These are phyloP conservation scores for Chiloscyllium plagiosum DNA, from an alignment of 2,113 vertebrate genomes.

Conservation along the genomic window DNA sequence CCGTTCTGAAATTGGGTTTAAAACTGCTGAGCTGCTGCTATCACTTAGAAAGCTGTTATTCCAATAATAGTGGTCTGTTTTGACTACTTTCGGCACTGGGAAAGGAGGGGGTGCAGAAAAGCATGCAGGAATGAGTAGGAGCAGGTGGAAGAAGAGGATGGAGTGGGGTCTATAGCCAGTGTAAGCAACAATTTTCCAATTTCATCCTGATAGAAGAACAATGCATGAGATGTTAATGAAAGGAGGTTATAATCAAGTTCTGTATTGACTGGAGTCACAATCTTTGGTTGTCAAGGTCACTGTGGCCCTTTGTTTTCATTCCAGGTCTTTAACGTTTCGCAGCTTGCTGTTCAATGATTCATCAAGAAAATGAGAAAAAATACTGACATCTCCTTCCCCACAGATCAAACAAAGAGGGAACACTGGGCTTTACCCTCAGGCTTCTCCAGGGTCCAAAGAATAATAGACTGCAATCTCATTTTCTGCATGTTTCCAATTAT, in stretches of 20 bases:
- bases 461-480: background rate
- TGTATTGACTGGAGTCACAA: background rate
- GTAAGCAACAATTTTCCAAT: background rate
- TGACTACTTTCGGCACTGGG: background rate
- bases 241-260: background rate
- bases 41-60: background rate
- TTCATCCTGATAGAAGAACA: background rate
- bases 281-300: background rate
- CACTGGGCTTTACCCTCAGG: background rate
- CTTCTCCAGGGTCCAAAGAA: background rate
- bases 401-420: background rate
- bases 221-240: background rate
- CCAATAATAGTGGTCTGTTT: background rate
- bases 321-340: background rate
- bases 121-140: background rate
- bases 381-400: background rate
- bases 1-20: background rate
- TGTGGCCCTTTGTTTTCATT: background rate
- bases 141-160: background rate
- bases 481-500: background rate
- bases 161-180: background rate
- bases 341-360: background rate
- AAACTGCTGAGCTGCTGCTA: background rate
- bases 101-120: background rate
- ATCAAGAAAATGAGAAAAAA: background rate